Evolutionary conservation across 92 coral and sea anemone species (phyloP).

Genomic region (Plumapathes pennacea): DNA sequence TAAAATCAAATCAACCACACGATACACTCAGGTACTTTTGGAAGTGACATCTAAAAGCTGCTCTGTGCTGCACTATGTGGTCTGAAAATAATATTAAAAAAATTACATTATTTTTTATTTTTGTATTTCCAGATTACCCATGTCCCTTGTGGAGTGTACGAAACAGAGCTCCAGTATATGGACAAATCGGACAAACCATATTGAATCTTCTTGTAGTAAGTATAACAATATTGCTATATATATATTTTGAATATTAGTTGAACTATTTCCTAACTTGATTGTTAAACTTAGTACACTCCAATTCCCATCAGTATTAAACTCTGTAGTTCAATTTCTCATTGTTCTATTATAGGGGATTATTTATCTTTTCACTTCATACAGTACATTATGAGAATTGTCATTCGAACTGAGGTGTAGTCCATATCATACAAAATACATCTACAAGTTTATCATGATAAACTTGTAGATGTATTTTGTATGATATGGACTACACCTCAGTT

Average conservation of each 20-base stretch:
- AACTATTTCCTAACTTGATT: no score
- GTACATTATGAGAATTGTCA: no score
- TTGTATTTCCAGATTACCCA: constrained; percentile 75
- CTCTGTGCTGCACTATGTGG: neutral
- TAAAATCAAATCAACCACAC: neutral
- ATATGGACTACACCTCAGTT: neutral
- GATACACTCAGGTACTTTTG: neutral
- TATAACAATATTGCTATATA: no score
- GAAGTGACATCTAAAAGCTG: neutral
- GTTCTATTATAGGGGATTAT: no score
- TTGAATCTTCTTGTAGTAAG: constrained; percentile 96
- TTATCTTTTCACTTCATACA: no score
- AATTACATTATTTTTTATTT: no score
- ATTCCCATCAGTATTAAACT: no score
- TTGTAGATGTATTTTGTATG: neutral
- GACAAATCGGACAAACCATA: constrained; percentile 96
- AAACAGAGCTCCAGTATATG: constrained; percentile 80
- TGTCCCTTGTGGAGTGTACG: constrained; percentile 97
- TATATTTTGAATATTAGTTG: no score
- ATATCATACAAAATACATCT: neutral
- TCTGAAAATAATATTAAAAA: no score
- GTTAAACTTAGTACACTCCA: no score
- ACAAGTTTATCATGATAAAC: neutral
- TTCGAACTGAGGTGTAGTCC: neutral
- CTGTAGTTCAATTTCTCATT: no score